Evolutionary conservation across 2,888 invertebrate genomes (phyloP).

Genomic region (Athrips mouffetella): DNA sequence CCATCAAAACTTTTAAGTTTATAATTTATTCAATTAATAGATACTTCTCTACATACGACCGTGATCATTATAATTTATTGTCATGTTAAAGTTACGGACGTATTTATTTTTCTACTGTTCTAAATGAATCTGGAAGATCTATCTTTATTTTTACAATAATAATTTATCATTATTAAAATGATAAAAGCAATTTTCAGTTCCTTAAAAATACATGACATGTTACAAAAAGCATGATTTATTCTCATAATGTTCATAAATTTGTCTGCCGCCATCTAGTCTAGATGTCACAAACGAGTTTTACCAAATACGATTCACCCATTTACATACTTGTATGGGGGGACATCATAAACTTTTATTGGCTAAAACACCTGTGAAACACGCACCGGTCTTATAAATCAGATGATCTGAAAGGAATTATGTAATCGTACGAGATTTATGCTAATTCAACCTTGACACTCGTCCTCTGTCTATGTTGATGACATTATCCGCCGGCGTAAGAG

Average conservation of each 20-base stretch:
- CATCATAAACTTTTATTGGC: conserved; percentile 72
- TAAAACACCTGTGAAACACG: conserved; percentile 61
- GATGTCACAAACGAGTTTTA: conserved; percentile 52
- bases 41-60: too few species aligned
- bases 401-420: conserved; percentile 44
- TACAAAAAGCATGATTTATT: conserved; percentile 27
- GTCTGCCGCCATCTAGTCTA: conserved; percentile 68
- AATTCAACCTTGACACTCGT: conserved; percentile 41
- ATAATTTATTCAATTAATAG: too few species aligned
- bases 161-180: too few species aligned
- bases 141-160: too few species aligned
- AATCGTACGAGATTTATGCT: conserved; percentile 36
- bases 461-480: neutral
- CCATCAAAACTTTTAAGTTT: too few species aligned
- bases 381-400: conserved; percentile 59
- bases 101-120: too few species aligned
- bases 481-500: neutral
- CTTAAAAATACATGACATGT: conserved; percentile 9
- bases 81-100: too few species aligned
- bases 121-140: too few species aligned
- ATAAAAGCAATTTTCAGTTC: conserved; percentile 13
- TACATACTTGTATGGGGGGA: conserved; percentile 61
- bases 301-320: conserved; percentile 47
- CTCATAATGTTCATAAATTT: conserved; percentile 40
- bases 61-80: too few species aligned